Evolutionary conservation across 2,113 vertebrate genomes (phyloP), one percentile per base, ranked within the genome.

Genomic region (Lagopus muta): DNA sequence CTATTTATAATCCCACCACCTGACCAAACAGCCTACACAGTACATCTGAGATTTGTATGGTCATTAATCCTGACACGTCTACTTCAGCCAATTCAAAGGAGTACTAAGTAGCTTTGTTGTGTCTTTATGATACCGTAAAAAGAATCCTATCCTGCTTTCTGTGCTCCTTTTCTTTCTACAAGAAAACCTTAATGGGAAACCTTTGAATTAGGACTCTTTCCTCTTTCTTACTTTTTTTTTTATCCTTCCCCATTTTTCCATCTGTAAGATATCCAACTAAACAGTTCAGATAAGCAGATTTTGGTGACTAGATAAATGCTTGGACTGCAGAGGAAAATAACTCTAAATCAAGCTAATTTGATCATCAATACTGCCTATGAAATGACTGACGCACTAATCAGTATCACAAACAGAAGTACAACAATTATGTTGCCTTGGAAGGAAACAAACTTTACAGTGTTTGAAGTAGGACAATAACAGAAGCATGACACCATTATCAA

Each of bases 1-100:
- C 95, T 97, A 96, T 97, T 96, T 97, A 97, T 97, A 97, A 96
- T 95, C 74, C 92, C 69, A 88, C 81, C 92, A 95, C 82, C 84
- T 94, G 94, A 97, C 92, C 91, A 96, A 81, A 88, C 47, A 92
- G 86, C 80, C 92, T 76, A 54, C 74, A 89, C 86, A 85, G 82
- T 71, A 90, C 89, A 96, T 86, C 95, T 93, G 70, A 94, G 94
- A 97, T 97, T 93, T 97, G 78, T 90, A 90, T 48, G 83, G 81
- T 78, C 96, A 75, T 66, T 96, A 97, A 97, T 97, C 96, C 92
- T 90, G 67, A 92, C 50, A 82, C 64, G 67, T 88, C 81, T 96
- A 71, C 76, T 98, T 94, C 95, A 93, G 94, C 74, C 87, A 96
- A 95, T 92, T 95, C 95, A 95, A 69, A 69, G 87, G 77, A 86